Conservation (phyloP, 2,888 invertebrate genomes). For the Drosophila pseudotalamancana region DNA sequence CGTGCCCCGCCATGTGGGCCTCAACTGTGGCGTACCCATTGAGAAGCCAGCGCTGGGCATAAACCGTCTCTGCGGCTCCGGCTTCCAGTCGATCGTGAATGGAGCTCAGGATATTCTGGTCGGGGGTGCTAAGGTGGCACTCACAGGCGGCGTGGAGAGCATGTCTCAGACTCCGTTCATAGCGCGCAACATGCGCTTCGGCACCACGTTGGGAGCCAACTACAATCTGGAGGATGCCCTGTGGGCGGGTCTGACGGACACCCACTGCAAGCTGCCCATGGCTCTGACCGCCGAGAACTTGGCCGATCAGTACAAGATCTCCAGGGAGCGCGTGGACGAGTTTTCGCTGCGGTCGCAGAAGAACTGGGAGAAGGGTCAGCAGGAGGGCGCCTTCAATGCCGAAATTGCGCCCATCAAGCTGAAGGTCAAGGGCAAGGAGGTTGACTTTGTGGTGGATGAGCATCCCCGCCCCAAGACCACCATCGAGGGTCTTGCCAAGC, state of each 20-base stretch:
- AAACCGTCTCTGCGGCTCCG: conserved; percentile 98
- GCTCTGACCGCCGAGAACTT: conserved; percentile 97
- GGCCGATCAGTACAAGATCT: conserved; percentile 92
- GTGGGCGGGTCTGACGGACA: conserved; percentile 95
- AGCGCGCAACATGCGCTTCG: conserved; percentile 94
- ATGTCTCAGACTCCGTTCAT: conserved; percentile 97
- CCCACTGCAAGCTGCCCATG: conserved; percentile 96
- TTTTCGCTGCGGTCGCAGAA: conserved; percentile 94
- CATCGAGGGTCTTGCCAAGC: conserved; percentile 92
- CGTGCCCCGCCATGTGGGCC: conserved; percentile 93
- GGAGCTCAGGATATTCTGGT: conserved; percentile 95
- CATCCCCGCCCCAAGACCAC: conserved; percentile 91
- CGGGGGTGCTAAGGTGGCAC: conserved; percentile 92
- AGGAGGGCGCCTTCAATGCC: conserved; percentile 94
- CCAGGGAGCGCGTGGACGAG: conserved; percentile 92
- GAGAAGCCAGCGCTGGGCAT: conserved; percentile 94
- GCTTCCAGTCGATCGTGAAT: conserved; percentile 97
- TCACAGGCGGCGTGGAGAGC: conserved; percentile 97
- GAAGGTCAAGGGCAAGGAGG: conserved; percentile 92
- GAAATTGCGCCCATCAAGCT: conserved; percentile 95
- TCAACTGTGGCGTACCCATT: conserved; percentile 93
- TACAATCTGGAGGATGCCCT: conserved; percentile 93
- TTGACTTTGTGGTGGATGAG: conserved; percentile 93
- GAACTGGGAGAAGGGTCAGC: conserved; percentile 94
- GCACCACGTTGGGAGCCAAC: conserved; percentile 91